These are phyloP conservation scores for Calyptomena viridis DNA, from an alignment of 2,113 vertebrate genomes.

Conservation along the genomic window DNA sequence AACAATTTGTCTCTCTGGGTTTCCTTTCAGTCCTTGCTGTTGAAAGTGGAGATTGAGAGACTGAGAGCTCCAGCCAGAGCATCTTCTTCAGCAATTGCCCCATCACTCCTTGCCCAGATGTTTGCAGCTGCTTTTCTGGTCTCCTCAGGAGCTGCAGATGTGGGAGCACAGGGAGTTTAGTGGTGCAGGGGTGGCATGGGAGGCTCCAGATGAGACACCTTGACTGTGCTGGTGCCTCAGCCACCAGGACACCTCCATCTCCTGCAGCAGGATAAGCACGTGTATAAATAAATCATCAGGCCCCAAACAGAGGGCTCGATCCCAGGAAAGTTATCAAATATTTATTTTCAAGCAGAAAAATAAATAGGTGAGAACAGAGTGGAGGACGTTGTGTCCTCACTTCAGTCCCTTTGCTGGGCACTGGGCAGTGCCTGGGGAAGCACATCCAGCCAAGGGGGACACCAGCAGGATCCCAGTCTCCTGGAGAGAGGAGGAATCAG, in stretches of 20 bases:
- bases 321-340: slow-evolving; percentile 39
- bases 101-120: not conserved
- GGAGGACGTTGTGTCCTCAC: not conserved
- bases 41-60: not conserved
- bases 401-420: not conserved
- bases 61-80: not conserved
- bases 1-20: not conserved
- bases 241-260: not conserved
- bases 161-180: not conserved
- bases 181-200: not conserved
- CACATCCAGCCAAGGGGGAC: not conserved
- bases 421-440: not conserved
- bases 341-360: slow-evolving; percentile 16
- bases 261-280: not conserved
- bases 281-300: slow-evolving; percentile 32
- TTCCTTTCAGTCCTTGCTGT: not conserved
- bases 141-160: not conserved
- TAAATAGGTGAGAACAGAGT: not conserved
- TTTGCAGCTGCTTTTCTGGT: not conserved
- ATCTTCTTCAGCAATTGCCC: not conserved
- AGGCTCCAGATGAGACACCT: not conserved
- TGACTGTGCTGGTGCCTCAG: not conserved
- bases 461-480: not conserved
- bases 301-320: not conserved
- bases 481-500: not conserved